Conservation (phyloP, 2,113 vertebrate genomes). For the Chascanopsetta lugubris region DNA sequence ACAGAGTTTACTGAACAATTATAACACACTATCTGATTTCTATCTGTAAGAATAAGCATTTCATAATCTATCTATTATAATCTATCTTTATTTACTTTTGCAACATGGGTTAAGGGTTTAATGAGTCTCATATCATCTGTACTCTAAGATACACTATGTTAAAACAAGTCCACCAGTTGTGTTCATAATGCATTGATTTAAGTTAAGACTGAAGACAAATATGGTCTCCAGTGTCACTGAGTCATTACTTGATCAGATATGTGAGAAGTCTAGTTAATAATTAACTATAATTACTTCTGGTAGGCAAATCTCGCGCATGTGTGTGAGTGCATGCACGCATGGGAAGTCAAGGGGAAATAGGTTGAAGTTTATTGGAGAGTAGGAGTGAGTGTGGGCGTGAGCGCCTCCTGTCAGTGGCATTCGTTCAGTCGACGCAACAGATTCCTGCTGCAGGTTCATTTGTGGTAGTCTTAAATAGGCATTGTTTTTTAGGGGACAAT, state of each 20-base stretch:
- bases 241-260: neutral
- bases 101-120: too few species aligned
- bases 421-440: slow-evolving; percentile 1
- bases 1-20: neutral
- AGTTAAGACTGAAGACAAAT: too few species aligned
- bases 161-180: too few species aligned
- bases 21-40: neutral
- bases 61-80: too few species aligned
- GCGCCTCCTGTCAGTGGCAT: neutral
- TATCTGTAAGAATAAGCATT: too few species aligned
- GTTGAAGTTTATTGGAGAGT: neutral
- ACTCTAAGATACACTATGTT: too few species aligned
- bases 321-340: neutral
- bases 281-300: slow-evolving; percentile 2
- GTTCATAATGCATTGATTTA: too few species aligned
- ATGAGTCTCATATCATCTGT: too few species aligned
- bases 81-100: too few species aligned
- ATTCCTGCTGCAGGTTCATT: slow-evolving; percentile 1
- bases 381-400: slow-evolving; percentile 19
- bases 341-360: neutral
- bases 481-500: neutral
- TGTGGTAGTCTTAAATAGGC: too few species aligned
- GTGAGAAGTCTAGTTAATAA: slow-evolving; percentile 27
- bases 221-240: too few species aligned
- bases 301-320: neutral